Percentiles rank a stretch among this genome's conserved stretches.
phyloP scores from a whole-genome alignment of 2,888 invertebrate species.

The Dorcus parallelipipedus region DNA sequence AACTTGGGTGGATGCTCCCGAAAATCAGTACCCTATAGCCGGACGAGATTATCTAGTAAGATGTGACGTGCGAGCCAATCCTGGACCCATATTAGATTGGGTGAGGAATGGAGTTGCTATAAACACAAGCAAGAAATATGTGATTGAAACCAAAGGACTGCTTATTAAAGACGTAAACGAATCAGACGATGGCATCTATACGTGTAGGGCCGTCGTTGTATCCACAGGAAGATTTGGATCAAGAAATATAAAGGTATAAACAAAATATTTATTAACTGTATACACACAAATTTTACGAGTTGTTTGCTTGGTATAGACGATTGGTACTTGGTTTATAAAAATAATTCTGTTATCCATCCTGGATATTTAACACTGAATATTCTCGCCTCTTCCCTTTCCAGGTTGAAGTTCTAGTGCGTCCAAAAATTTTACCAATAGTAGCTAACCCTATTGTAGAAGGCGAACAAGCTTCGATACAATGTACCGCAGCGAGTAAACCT shows the following conservation, averaged over 20 bases:
- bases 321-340: background rate
- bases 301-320: background rate
- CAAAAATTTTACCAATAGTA: conserved; percentile 64
- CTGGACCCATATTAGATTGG: conserved; percentile 84
- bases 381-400: conserved; percentile 15
- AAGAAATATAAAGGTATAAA: conserved; percentile 67
- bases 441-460: conserved; percentile 73
- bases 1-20: conserved; percentile 79
- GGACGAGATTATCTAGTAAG: conserved; percentile 73
- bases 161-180: conserved; percentile 74
- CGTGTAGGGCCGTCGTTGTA: conserved; percentile 81
- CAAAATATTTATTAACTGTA: background rate
- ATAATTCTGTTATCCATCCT: too few species aligned
- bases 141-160: conserved; percentile 72
- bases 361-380: background rate
- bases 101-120: conserved; percentile 72
- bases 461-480: conserved; percentile 70
- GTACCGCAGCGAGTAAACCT: conserved; percentile 81
- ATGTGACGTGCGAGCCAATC: conserved; percentile 82
- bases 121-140: conserved; percentile 66
- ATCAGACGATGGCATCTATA: conserved; percentile 82
- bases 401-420: conserved; percentile 69
- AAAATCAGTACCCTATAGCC: conserved; percentile 75
- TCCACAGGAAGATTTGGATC: conserved; percentile 76
- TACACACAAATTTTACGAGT: background rate